Percentiles rank a stretch among this genome's conserved stretches.
These are phyloP conservation scores for Leptopilina clavipes DNA, from an alignment of 1,140 invertebrate genomes.

Conservation along the genomic window DNA sequence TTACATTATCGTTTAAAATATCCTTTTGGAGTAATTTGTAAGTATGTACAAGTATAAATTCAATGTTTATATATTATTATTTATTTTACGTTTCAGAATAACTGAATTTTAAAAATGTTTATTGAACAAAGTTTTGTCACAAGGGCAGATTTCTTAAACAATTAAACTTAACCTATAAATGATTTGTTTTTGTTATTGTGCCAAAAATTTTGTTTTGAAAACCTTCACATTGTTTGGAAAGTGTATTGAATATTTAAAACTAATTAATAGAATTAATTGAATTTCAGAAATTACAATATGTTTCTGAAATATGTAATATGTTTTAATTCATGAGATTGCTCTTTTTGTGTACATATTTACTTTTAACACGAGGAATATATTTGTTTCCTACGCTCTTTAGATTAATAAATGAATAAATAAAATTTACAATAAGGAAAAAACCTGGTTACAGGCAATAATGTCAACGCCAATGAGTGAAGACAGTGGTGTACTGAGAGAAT, in stretches of 20 bases:
- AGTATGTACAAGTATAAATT: background rate
- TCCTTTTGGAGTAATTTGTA: background rate
- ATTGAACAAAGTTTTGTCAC: background rate
- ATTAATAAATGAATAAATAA: too few species aligned
- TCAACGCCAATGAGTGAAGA: slow-evolving; percentile 75
- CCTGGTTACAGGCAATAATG: slow-evolving; percentile 53
- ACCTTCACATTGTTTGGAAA: too few species aligned
- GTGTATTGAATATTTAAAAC: too few species aligned
- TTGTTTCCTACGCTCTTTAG: too few species aligned
- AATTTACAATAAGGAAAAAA: too few species aligned
- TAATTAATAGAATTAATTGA: too few species aligned
- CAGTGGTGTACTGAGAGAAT: slow-evolving; percentile 83
- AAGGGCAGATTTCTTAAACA: background rate
- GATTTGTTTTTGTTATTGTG: background rate
- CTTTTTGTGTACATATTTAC: too few species aligned
- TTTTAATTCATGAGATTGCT: too few species aligned
- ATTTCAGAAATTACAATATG: too few species aligned
- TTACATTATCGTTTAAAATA: background rate
- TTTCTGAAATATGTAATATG: too few species aligned
- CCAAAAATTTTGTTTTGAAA: too few species aligned
- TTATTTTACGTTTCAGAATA: background rate
- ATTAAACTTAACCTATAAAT: slow-evolving; percentile 1
- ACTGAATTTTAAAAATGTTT: background rate
- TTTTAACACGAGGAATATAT: too few species aligned
- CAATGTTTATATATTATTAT: background rate